These are phyloP conservation scores for Gymnocypris eckloni DNA, from an alignment of 2,797 vertebrate genomes.

Conservation along the genomic window DNA sequence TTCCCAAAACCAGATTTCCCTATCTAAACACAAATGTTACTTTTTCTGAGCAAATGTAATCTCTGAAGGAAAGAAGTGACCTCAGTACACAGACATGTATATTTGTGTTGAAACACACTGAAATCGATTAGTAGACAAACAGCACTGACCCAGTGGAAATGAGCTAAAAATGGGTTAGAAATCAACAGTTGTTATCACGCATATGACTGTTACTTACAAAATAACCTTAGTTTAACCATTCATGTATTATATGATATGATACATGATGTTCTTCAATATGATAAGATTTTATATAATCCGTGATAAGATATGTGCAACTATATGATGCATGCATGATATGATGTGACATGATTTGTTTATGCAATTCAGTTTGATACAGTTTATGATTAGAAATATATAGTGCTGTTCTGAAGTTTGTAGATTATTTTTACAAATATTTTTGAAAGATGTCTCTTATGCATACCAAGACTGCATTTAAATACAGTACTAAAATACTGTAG, in stretches of 20 bases:
- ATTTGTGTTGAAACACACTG: too few relatives aligned
- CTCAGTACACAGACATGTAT: neutral
- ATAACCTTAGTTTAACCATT: neutral
- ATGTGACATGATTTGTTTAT: neutral
- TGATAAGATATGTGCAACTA: neutral
- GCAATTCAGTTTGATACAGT: neutral
- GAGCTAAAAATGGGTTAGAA: neutral
- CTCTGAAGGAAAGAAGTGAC: slow-evolving; percentile 9
- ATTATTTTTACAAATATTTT: neutral
- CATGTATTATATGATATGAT: neutral
- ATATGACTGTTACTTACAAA: neutral
- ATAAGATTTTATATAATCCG: neutral
- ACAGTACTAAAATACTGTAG: neutral
- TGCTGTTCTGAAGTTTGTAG: neutral
- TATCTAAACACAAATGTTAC: slow-evolving; percentile 36
- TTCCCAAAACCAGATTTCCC: slow-evolving; percentile 27
- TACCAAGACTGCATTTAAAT: neutral
- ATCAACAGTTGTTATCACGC: neutral
- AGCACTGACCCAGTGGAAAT: neutral
- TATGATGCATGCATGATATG: neutral
- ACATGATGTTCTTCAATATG: neutral
- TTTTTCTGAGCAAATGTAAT: neutral
- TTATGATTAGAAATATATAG: neutral
- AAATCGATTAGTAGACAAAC: slow-evolving; percentile 2
- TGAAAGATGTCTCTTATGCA: neutral